phyloP scores from a whole-genome alignment of 2,888 invertebrate genomes.

The Carpatolechia fugitivella region DNA sequence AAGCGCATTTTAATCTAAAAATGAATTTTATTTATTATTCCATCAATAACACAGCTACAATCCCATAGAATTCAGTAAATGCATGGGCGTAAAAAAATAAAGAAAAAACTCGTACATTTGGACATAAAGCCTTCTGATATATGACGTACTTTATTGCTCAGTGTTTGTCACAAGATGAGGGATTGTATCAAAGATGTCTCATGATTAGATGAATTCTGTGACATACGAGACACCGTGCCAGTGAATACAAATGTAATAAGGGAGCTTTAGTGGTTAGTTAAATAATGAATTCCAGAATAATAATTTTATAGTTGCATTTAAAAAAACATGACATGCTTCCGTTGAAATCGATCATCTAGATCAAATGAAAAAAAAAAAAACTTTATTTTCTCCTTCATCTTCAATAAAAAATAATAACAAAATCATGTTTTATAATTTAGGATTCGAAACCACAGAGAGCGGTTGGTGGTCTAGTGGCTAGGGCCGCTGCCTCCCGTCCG shows the following conservation, averaged over 20 bases:
- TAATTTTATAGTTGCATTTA: no score
- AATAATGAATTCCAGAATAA: no score
- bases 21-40: no score
- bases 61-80: neutral
- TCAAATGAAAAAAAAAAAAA: neutral
- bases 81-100: neutral
- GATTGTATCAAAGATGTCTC: slow-evolving; percentile 29
- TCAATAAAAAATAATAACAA: neutral
- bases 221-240: neutral
- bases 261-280: no score
- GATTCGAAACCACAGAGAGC: neutral
- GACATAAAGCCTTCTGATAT: slow-evolving; percentile 48
- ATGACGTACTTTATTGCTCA: slow-evolving; percentile 48
- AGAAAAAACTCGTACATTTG: slow-evolving; percentile 1
- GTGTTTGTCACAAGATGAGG: slow-evolving; percentile 48
- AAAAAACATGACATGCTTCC: no score
- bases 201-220: slow-evolving; percentile 32
- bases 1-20: no score
- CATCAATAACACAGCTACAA: neutral
- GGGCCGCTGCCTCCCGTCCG: no score
- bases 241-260: no score
- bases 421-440: neutral
- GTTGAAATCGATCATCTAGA: no score
- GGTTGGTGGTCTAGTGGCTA: no score
- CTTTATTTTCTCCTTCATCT: neutral